phyloP scores from a whole-genome alignment of 1,140 invertebrate genomes.

The Drosophila punjabiensis region DNA sequence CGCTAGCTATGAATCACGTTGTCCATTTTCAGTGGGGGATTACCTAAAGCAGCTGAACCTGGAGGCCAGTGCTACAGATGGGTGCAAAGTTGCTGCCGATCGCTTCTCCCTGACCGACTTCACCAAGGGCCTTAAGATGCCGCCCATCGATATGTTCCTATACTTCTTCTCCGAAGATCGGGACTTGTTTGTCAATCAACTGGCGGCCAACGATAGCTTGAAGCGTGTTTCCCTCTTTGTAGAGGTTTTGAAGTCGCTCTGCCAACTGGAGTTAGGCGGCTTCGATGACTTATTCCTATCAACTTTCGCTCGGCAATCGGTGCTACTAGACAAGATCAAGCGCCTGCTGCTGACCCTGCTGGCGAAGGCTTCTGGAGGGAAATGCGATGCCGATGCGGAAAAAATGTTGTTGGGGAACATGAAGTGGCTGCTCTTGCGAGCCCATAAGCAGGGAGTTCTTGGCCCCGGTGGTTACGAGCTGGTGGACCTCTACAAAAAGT shows the following conservation, averaged over 20 bases:
- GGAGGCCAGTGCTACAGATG: neutral
- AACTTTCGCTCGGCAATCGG: conserved; percentile 42
- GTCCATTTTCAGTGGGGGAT: conserved; percentile 13
- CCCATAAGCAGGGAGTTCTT: conserved; percentile 52
- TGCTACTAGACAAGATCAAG: conserved; percentile 42
- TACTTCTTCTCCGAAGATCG: conserved; percentile 72
- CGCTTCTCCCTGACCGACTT: conserved; percentile 54
- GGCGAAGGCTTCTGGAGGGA: conserved; percentile 3
- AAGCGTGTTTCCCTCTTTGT: conserved; percentile 66
- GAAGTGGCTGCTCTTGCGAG: conserved; percentile 54
- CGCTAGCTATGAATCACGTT: neutral
- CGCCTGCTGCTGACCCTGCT: conserved; percentile 27
- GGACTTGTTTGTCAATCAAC: conserved; percentile 65
- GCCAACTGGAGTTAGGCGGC: conserved; percentile 86
- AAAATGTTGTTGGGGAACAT: conserved; percentile 46
- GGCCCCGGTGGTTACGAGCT: conserved; percentile 29
- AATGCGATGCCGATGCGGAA: conserved; percentile 43
- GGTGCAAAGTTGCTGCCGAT: neutral
- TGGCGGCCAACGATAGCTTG: conserved; percentile 52
- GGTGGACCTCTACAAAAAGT: conserved; percentile 50
- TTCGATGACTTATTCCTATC: conserved; percentile 52
- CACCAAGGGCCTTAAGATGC: conserved; percentile 31
- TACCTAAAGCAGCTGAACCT: conserved; percentile 21
- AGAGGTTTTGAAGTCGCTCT: conserved; percentile 85
- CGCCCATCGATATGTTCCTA: conserved; percentile 72